A percentile compares a stretch with the other conserved stretches of the same genome.
These are phyloP conservation scores for Oxytorus armatus DNA, from an alignment of 2,888 invertebrate genomes.

Conservation along the genomic window DNA sequence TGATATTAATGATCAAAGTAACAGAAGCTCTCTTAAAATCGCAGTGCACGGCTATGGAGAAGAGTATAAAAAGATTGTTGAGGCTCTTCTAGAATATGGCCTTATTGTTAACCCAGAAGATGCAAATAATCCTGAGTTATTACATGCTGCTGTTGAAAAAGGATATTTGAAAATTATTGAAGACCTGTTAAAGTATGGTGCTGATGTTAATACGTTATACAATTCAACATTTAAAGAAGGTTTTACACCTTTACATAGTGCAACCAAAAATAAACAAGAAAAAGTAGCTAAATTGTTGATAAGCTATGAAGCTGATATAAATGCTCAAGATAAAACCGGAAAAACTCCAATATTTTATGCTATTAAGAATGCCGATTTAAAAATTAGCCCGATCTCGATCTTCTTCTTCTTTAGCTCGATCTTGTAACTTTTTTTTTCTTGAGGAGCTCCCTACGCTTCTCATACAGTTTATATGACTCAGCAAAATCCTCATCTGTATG, in stretches of 20 bases:
- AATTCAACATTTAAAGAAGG: too few relatives aligned
- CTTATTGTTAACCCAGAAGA: slow-evolving; percentile 22
- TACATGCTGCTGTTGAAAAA: slow-evolving; percentile 35
- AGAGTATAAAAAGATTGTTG: slow-evolving; percentile 6
- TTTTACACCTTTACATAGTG: slow-evolving; percentile 35
- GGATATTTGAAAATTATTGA: slow-evolving; percentile 22
- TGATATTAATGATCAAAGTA: neutral
- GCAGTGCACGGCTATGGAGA: too few relatives aligned
- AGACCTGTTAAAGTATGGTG: slow-evolving; percentile 14
- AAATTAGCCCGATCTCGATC: neutral
- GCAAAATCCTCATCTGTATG: too few relatives aligned
- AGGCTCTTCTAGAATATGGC: slow-evolving; percentile 18
- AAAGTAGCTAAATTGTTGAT: slow-evolving; percentile 19
- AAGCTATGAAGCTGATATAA: slow-evolving; percentile 20
- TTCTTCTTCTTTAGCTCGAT: too few relatives aligned
- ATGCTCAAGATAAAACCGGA: neutral
- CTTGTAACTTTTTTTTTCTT: too few relatives aligned
- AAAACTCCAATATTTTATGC: slow-evolving; percentile 6
- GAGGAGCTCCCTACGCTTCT: too few relatives aligned
- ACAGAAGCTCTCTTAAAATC: neutral
- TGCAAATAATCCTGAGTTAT: neutral
- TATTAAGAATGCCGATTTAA: neutral
- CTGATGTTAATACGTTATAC: neutral
- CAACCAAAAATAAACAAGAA: slow-evolving; percentile 16
- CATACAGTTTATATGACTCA: too few relatives aligned